Evolutionary conservation across 2,113 vertebrate genomes (phyloP).

Genomic region (Ptychochromis oligacanthus): DNA sequence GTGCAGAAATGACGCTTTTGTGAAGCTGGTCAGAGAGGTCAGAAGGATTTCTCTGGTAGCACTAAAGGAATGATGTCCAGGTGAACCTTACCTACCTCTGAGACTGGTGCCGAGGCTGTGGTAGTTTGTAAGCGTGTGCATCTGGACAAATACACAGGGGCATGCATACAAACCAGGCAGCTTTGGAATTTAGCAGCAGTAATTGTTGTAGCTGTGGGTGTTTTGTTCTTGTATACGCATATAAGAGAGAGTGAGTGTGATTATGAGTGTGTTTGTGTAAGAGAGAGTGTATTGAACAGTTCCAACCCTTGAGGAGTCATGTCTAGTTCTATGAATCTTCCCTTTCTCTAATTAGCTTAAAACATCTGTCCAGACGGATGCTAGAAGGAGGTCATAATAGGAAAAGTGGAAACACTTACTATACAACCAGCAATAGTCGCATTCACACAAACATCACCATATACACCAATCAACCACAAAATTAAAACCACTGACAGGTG

Average conservation of each 20-base stretch:
- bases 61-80: not conserved
- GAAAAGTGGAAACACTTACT: conserved; percentile 28
- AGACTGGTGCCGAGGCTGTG: not conserved
- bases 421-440: not conserved
- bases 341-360: conserved; percentile 71
- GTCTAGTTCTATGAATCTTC: conserved; percentile 63
- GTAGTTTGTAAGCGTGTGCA: conserved; percentile 1
- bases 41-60: conserved; percentile 12
- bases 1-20: conserved; percentile 24
- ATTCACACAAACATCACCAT: conserved; percentile 14
- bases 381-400: conserved; percentile 49
- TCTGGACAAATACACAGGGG: not conserved
- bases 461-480: not conserved
- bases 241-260: not conserved
- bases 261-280: not conserved
- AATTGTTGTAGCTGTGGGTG: not conserved
- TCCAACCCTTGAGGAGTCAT: conserved; percentile 49
- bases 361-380: conserved; percentile 68
- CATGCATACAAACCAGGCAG: not conserved
- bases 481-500: not conserved
- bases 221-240: not conserved
- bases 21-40: conserved; percentile 33
- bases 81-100: conserved; percentile 24
- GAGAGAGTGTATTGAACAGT: conserved; percentile 43
- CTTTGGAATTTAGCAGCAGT: not conserved